Base-by-base conservation (phyloP, 1,140 invertebrate species). In the Leptinotarsa undecemlineata region DNA sequence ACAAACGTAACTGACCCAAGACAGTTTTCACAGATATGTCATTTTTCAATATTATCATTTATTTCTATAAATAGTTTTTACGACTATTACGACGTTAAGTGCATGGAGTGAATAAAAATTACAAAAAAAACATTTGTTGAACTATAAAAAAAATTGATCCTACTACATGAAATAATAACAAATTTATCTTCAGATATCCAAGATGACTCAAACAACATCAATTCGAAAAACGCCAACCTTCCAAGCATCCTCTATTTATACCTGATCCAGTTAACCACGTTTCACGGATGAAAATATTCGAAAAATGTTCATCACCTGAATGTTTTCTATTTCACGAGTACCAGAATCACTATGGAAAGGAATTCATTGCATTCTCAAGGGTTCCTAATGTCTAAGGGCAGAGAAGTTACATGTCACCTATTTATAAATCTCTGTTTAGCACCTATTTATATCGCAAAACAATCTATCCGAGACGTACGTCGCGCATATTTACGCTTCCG, bases 391-490 rank as follows among this genome's bases (percentile, higher is more conserved):
- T 57, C 51, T 57, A 57, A 57, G 51, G 51, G 51, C 51, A 14
- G 14, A 57, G 51, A 19, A 57, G n/a, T 17, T 19, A 57, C n/a
- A 57, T 57, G 15, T 4, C 15, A 19, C 51, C 15, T 57, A 57
- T 57, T 57, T 57, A 57, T 19, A 57, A 57, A 57, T 19, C 51
- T 77, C 68, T 77, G 77, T 80, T 81, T 80, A 79, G 77, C 73
- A 75, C 71, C 77, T 81, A 81, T 81, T 80, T 81, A 73, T 79
- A 79, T 48, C 74, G 48, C 13, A 26, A 20, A 76, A 68, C 71
- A 74, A 74, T 74, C 74, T 60, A 19, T 71, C 79, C 78, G 14
- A 71, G 77, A 80, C 79, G 33, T 71, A 77, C 76, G 78, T 75
- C 21, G 60, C 67, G 74, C 74, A 80, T 80, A 80, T 80, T 79